Evolutionary conservation across 2,888 invertebrate species (phyloP), one percentile per base, ranked within the genome.

Genomic region (Eulithis testata): DNA sequence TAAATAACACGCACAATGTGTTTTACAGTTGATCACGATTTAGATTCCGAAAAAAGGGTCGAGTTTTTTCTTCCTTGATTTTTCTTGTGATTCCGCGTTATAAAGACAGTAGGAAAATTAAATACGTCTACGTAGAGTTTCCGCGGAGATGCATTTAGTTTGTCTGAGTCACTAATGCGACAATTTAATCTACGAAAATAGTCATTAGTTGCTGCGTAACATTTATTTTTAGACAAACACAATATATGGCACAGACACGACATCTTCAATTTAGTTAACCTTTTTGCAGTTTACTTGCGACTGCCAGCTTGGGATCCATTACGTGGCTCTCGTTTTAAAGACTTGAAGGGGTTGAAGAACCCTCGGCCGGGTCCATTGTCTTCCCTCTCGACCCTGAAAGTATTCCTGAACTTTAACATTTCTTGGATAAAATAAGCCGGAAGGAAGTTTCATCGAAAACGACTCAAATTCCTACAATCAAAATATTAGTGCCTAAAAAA

Each of bases 341-440:
- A 21, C 43, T 66, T 52, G 56, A 63, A 60, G 57, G 58, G 54
- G 43, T 51, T 64, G 63, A 53, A 66, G 60, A 50, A 49, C 67
- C 63, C 66, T 66, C 44, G 31, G 6, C 11, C 11, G 53, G 4
- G 59, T 21, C 63, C 40, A 52, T 66, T 60, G 63, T 66, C 59
- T 63, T 43, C 52, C 55, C 51, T 52, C 66, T 56, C 63, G 60
- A 66, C 62, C 55, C 66, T 66, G 66, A 55, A 55, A 9, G 47
- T 53, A 59, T 61, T 36, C 43, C 44, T 50, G 52, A 43, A 47
- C 31, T 55, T 60, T 47, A 47, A 31, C 47, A 31, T 50, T 3
- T 56, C 21, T 44, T 11, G 0, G 37, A 36, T 12, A 45, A 36
- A 31, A 49, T 53, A 11, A 9, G n/a, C 45, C 51, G 31, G 51